phyloP scores from a whole-genome alignment of 1,140 invertebrate species.

The Scylla paramamosain region DNA sequence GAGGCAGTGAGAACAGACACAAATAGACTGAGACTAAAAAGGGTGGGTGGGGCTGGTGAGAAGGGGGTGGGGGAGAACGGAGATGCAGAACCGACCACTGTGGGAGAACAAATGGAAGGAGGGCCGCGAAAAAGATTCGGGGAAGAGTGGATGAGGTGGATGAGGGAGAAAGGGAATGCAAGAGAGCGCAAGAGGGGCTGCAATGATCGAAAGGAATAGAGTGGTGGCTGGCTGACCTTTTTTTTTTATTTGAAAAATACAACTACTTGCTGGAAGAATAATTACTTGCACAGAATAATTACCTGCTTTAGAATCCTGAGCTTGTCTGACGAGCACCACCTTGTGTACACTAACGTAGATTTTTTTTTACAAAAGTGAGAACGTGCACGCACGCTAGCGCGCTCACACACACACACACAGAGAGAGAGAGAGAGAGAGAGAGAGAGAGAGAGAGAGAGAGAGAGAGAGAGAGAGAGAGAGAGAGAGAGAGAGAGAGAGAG shows the following conservation, averaged over 20 bases:
- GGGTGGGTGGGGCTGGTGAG: background rate
- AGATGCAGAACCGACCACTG: background rate
- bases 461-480: constrained; percentile 35
- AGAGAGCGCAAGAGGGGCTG: background rate
- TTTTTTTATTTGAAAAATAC: no score
- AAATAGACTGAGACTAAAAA: background rate
- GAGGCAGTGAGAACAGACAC: background rate
- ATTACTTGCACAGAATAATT: no score
- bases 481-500: background rate
- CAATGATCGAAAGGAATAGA: background rate
- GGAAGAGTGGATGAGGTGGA: background rate
- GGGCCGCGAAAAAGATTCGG: background rate
- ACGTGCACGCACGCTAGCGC: no score
- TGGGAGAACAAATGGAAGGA: background rate
- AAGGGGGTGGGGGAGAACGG: background rate
- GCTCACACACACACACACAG: no score
- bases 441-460: constrained; percentile 34
- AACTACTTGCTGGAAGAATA: no score
- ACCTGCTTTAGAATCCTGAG: no score
- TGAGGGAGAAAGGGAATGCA: background rate
- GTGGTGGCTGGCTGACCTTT: no score
- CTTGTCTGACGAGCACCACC: no score
- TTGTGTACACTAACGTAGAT: no score
- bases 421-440: constrained; percentile 47
- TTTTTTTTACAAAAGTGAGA: no score